Percentiles rank a stretch among this genome's conserved stretches.
These are phyloP conservation scores for Galerucella calmariensis DNA, from an alignment of 2,888 invertebrate species.

Conservation along the genomic window DNA sequence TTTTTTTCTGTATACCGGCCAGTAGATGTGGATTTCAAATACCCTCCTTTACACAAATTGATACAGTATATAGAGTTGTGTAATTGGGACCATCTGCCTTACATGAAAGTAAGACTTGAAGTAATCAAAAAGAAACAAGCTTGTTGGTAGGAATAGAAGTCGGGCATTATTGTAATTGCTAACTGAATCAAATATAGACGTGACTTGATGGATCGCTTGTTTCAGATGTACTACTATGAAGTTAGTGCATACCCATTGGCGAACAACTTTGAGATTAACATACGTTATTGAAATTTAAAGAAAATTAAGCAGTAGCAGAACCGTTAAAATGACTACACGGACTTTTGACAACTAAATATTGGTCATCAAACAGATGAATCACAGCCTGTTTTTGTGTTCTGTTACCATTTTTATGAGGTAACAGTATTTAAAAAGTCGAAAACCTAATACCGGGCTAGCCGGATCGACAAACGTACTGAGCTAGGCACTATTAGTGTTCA, in stretches of 20 bases:
- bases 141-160: no score
- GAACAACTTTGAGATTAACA: conserved; percentile 28
- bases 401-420: conserved; percentile 51
- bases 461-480: conserved; percentile 59
- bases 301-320: conserved; percentile 56
- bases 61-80: no score
- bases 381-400: conserved; percentile 68
- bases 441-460: conserved; percentile 48
- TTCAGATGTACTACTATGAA: neutral
- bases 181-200: no score
- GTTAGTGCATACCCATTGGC: conserved; percentile 24
- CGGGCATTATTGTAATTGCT: no score
- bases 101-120: no score
- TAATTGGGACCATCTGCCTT: no score
- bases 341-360: conserved; percentile 65
- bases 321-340: conserved; percentile 57
- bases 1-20: no score
- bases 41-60: no score
- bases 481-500: conserved; percentile 59
- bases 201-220: no score
- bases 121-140: no score
- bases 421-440: conserved; percentile 54
- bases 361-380: conserved; percentile 67
- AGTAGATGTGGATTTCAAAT: no score
- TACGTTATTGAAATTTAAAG: conserved; percentile 31